These are phyloP conservation scores for Thaumetopoea pityocampa DNA, from an alignment of 1,140 invertebrate genomes.

Conservation along the genomic window DNA sequence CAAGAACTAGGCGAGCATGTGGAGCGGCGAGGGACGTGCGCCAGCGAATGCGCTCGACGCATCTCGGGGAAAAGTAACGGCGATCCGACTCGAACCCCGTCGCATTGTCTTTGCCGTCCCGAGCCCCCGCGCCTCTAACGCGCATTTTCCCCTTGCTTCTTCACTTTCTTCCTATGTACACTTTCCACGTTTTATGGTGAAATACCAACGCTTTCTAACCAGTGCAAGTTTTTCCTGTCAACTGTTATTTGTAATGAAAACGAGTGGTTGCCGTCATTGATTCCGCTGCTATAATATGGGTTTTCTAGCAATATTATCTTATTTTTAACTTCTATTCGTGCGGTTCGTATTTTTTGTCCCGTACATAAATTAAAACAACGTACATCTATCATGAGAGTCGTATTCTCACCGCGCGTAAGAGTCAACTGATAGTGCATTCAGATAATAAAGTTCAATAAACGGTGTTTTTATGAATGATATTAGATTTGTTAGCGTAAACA, in stretches of 20 bases:
- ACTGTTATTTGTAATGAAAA: conserved; percentile 62
- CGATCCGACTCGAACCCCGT: conserved; percentile 50
- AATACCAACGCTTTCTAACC: conserved; percentile 70
- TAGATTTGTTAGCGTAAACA: conserved; percentile 43
- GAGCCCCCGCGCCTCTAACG: conserved; percentile 45
- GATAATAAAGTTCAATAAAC: conserved; percentile 11
- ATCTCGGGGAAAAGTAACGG: conserved; percentile 61
- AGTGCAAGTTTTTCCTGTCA: conserved; percentile 70
- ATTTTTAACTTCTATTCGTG: conserved; percentile 9
- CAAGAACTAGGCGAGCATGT: conserved; percentile 60
- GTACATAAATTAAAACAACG: too few species aligned
- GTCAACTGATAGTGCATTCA: conserved; percentile 1
- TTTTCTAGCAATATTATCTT: conserved; percentile 12
- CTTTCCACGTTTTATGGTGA: conserved; percentile 73
- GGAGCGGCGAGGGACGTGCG: conserved; percentile 49
- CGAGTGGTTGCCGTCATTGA: conserved; percentile 53
- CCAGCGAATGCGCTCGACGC: conserved; percentile 49
- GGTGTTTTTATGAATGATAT: conserved; percentile 4
- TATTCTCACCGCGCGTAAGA: conserved; percentile 2
- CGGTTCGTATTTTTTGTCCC: conserved; percentile 4
- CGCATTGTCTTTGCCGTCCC: conserved; percentile 43
- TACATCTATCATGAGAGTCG: not conserved
- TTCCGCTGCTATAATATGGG: too few species aligned
- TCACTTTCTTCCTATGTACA: conserved; percentile 74
- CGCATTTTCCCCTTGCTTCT: conserved; percentile 64